Conservation (phyloP, 2,113 vertebrate species). For the Phalacrocorax brasilianus region DNA sequence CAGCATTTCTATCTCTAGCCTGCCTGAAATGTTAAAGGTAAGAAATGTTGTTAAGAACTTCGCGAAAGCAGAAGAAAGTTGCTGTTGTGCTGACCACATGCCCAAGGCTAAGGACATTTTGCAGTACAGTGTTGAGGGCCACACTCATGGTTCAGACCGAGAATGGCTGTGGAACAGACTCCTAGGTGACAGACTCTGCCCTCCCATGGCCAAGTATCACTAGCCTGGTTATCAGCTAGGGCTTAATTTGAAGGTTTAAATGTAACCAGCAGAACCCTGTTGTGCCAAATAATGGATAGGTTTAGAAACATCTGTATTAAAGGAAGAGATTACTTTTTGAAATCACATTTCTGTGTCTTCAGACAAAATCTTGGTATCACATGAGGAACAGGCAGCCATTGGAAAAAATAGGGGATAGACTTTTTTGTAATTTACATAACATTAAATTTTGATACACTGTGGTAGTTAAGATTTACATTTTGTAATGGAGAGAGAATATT, state of each 20-base stretch:
- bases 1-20: background rate
- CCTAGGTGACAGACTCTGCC: background rate
- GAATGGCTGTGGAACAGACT: accelerated
- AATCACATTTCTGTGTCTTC: background rate
- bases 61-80: background rate
- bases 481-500: background rate
- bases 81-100: background rate
- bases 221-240: background rate
- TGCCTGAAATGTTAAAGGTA: background rate
- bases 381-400: background rate
- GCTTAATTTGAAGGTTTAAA: background rate
- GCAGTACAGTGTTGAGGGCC: background rate
- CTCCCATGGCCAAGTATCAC: background rate
- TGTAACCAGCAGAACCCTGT: background rate
- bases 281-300: background rate
- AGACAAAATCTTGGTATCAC: background rate
- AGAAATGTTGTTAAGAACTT: background rate
- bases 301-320: background rate
- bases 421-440: background rate
- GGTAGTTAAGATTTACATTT: background rate
- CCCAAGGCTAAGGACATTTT: background rate
- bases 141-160: background rate
- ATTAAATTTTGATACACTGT: background rate
- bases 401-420: background rate
- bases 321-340: background rate